Conservation (phyloP, 2,797 vertebrate species). For the Acanthornis magna region DNA sequence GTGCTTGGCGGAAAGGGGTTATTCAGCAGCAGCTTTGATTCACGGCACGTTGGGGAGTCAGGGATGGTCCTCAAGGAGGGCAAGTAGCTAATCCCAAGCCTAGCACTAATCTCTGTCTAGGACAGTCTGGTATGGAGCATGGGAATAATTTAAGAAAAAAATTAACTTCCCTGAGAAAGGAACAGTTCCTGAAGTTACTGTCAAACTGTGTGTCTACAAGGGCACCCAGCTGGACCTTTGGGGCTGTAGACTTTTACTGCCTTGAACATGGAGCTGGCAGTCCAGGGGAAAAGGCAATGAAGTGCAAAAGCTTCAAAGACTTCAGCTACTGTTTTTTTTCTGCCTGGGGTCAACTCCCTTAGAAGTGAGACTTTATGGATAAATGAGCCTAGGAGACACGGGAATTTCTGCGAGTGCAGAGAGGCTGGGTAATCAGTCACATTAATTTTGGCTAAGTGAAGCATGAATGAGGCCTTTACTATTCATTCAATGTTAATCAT, state of each 20-base stretch:
- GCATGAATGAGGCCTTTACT: constrained; percentile 58
- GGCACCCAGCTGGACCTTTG: neutral
- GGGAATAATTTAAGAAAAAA: neutral
- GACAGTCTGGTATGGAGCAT: neutral
- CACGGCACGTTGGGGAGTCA: neutral
- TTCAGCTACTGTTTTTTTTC: neutral
- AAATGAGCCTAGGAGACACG: neutral
- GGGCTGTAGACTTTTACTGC: neutral
- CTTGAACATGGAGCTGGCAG: neutral
- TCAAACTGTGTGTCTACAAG: fast-evolving
- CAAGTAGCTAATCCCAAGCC: neutral
- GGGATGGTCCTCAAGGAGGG: neutral
- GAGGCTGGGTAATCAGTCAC: constrained; percentile 36
- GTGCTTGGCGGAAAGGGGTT: constrained; percentile 15
- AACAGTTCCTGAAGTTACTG: neutral
- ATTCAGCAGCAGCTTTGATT: neutral
- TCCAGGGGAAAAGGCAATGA: neutral
- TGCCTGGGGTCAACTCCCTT: neutral
- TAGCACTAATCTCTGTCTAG: neutral
- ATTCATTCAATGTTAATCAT: constrained; percentile 61
- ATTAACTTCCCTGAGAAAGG: neutral
- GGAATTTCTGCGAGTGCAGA: constrained; percentile 26
- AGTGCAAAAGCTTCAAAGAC: neutral
- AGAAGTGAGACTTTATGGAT: neutral
- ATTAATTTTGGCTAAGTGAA: constrained; percentile 44